These are phyloP conservation scores for Sinhomidia bicolor DNA, from an alignment of 2,888 invertebrate species.

Conservation along the genomic window DNA sequence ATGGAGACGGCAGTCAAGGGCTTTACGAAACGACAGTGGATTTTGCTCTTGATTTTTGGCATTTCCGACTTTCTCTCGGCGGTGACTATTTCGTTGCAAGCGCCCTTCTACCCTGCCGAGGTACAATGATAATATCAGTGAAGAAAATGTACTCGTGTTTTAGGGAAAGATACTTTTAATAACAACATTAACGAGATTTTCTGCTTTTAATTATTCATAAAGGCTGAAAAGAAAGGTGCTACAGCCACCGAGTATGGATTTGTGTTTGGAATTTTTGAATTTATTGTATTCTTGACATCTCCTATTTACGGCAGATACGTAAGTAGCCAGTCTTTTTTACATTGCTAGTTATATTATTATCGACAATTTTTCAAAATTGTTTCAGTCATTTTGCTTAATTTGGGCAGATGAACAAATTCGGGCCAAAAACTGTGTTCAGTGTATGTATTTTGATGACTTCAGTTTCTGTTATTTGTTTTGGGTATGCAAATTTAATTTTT, in stretches of 20 bases:
- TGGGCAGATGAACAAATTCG: slow-evolving; percentile 87
- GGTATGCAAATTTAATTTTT: slow-evolving; percentile 83
- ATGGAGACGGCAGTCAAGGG: slow-evolving; percentile 82
- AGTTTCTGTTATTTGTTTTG: slow-evolving; percentile 91
- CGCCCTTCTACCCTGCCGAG: slow-evolving; percentile 93
- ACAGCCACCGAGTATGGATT: slow-evolving; percentile 90
- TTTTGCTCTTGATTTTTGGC: slow-evolving; percentile 89
- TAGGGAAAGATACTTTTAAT: slow-evolving; percentile 77
- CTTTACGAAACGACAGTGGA: slow-evolving; percentile 89
- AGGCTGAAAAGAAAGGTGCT: slow-evolving; percentile 92
- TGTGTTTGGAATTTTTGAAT: slow-evolving; percentile 86
- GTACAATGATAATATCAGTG: slow-evolving; percentile 82
- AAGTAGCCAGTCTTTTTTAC: slow-evolving; percentile 18
- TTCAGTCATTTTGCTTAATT: background rate
- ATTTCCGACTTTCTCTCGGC: slow-evolving; percentile 93
- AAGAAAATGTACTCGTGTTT: background rate
- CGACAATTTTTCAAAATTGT: too few species aligned
- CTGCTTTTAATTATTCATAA: background rate
- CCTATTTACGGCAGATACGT: slow-evolving; percentile 74
- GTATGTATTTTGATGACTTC: slow-evolving; percentile 92
- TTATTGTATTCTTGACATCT: slow-evolving; percentile 56
- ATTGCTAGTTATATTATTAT: too few species aligned
- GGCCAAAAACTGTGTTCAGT: slow-evolving; percentile 91
- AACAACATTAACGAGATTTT: background rate
- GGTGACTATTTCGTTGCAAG: slow-evolving; percentile 91